Base-by-base conservation (phyloP, 2,113 vertebrate species). In the Malaclemys terrapin region DNA sequence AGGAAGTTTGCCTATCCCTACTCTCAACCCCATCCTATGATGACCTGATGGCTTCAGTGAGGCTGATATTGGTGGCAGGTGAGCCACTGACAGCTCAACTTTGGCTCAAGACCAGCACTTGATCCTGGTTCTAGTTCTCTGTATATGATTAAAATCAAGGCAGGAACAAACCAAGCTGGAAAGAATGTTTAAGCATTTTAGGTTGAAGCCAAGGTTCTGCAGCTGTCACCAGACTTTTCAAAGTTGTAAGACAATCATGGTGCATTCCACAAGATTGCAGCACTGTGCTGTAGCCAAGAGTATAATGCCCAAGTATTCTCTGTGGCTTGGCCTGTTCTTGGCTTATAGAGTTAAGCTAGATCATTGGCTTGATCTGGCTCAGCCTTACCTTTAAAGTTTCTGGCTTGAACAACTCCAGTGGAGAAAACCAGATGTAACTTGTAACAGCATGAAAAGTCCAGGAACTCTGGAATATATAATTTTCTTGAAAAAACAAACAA, bases 291-390 rank as follows among this genome's bases (percentile, higher is more conserved):
- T 0, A 56, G 91, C 82, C 65, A 79, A 75, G 3, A 85, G 17
- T 27, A 38, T 92, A 79, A 0, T 86, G 85, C 87, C 75, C 92
- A 91, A 96, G 91, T 91, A 93, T 89, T 96, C 92, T 90, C 57
- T 94, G 95, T 88, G 93, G 89, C 50, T 97, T 96, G 95, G 91
- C 94, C 89, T 16, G 76, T 93, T 69, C 90, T 93, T 82, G 88
- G 83, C 31, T 89, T 94, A 89, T 85, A 91, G 93, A 94, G 87
- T 93, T 91, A 47, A 75, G 72, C 89, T 88, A 94, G 84, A 94
- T 89, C 69, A 42, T 92, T 82, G 87, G 76, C 76, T 92, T 93
- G 53, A 69, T 90, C 87, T 95, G 81, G 75, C 91, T 89, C 92
- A 94, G 10, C 31, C 94, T 91, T 91, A 94, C 91, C 90, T 96